Base-by-base conservation (phyloP, 1,140 invertebrate genomes). In the Dermatophagoides farinae region DNA sequence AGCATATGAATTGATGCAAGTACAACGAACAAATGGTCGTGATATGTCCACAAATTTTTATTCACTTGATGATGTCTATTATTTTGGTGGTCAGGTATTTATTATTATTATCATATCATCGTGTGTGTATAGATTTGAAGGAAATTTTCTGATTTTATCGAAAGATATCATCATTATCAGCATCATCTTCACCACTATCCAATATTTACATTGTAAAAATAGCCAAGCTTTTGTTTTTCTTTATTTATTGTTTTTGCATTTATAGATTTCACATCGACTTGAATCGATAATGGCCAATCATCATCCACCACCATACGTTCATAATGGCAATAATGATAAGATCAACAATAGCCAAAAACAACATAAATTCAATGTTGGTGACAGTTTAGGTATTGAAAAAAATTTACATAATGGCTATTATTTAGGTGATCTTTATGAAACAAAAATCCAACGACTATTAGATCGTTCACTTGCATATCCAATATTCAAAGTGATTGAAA, bases 1-100 rank as follows among this genome's bases (percentile, higher is more conserved):
- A 6, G 91, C 90, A 0, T 97, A 96, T 72, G 92, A 97, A 74
- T 80, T 97, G 57, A 95, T 96, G 88, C 91, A 82, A 61, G 62
- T 61, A 10, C 46, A 52, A 66, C 79, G 87, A 66, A 10, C 58
- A 54, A 14, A 20, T 20, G 47, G 39, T 61, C 14, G 25, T 6
- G 66, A 67, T 61, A 61, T 61, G 47, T 66, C 63, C 18, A 38
- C 50, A 16, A 57, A 60, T 23, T 95, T 89, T 71, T 78, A 82
- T 64, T 95, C 90, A 1, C 75, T 97, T 37, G 92, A 97, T 73
- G 92, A 97, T 71, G 86, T 95, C 66, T 97, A 93, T 74, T 97
- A 97, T 72, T 96, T 88, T 71, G 91, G 91, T 18, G 91, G 92
- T 1, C 90, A 96, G 76, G 86, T 84, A 73, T 8, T 12, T 4